Evolutionary conservation across 2,888 invertebrate genomes (phyloP), one percentile per base, ranked within the genome.

Genomic region (Ochropleura leucogaster): DNA sequence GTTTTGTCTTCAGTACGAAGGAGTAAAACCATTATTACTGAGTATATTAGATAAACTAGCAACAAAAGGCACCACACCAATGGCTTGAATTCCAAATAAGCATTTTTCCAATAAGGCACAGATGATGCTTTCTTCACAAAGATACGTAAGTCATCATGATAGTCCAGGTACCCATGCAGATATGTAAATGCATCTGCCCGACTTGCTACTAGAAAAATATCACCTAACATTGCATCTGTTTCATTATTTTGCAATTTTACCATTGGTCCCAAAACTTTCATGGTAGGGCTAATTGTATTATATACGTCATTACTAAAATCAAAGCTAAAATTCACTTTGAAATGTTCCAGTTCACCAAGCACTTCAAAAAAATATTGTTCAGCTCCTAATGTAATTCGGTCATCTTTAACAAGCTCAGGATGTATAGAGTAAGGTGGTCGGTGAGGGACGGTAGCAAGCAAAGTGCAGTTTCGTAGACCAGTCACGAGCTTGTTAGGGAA

Each of bases 381-480:
- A n/a, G 46, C 66, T 49, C 85, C 86, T 47, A 84, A 16, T 57
- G 10, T n/a, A 2, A 18, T 65, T 55, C 16, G 63, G 16, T 77
- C 46, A 3, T 67, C 30, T 44, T 42, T 10, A 0, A 12, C 40
- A 51, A 51, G 20, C 30, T 20, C n/a, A 40, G 88, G 90, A 49
- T 84, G 44, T 62, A 84, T 20, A 0, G 70, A 42, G 59, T 12
- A 84, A 3, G 86, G 86, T 20, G 80, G 82, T 4, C 80, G 74
- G 70, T 86, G 82, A 0, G 77, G 75, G 2, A 89, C 77, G 1
- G 88, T 83, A 1, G 90, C 88, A 44, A 80, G 87, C 10, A 94
- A 79, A 3, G 89, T 91, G 76, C 94, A 95, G 53, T 92, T 91
- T 46, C 77, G 84, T 4, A 95, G 82, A 10, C 90, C 92, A 9